These are phyloP conservation scores for Leptura quadrifasciata DNA, from an alignment of 2,888 invertebrate genomes.

Conservation along the genomic window DNA sequence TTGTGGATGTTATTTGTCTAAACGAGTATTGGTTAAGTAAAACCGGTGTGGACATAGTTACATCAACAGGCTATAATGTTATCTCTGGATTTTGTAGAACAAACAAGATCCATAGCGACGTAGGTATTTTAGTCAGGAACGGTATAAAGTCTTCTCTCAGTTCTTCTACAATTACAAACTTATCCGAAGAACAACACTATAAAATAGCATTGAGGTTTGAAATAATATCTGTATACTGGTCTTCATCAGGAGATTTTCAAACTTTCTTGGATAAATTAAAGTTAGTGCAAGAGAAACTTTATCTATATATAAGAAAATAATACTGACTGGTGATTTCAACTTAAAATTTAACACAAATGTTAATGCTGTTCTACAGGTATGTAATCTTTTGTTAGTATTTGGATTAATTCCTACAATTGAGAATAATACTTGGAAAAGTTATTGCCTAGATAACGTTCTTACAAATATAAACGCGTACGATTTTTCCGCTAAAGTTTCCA, in stretches of 20 bases:
- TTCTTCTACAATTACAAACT: too few relatives aligned
- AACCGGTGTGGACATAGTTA: conserved; percentile 8
- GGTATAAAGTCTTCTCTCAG: conserved; percentile 16
- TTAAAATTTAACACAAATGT: not conserved
- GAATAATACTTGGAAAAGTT: not conserved
- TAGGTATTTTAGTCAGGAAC: conserved; percentile 15
- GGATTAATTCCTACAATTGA: not conserved
- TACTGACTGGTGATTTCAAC: not conserved
- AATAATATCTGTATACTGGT: conserved; percentile 30
- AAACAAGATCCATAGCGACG: conserved; percentile 16
- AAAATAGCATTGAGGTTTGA: conserved; percentile 12
- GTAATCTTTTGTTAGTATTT: not conserved
- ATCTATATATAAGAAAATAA: not conserved
- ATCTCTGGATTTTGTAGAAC: conserved; percentile 30
- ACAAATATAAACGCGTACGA: not conserved
- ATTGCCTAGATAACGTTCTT: not conserved
- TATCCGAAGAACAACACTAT: conserved; percentile 26
- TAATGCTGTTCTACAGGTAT: not conserved
- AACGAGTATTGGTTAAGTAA: conserved; percentile 24
- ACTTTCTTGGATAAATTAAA: not conserved
- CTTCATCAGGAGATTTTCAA: not conserved
- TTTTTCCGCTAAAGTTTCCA: not conserved
- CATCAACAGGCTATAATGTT: conserved; percentile 15
- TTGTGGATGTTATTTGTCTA: too few relatives aligned
- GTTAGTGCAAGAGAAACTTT: not conserved